Evolutionary conservation across 2,888 invertebrate species (phyloP).

Genomic region (Tridacna gigas): DNA sequence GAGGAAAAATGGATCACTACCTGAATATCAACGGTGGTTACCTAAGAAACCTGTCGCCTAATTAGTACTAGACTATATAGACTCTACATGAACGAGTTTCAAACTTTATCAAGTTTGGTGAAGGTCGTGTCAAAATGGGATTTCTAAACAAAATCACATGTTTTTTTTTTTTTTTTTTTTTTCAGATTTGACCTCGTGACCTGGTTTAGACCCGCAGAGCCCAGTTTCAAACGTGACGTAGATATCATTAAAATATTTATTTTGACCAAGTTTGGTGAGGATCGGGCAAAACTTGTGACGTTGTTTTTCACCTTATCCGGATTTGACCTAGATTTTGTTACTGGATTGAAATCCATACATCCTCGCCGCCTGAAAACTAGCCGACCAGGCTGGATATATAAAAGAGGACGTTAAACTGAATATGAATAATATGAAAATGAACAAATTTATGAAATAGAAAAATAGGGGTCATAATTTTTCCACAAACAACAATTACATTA

Average conservation of each 20-base stretch:
- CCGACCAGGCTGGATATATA: neutral
- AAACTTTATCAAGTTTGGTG: slow-evolving; percentile 10
- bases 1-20: too few relatives aligned
- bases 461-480: neutral
- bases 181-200: slow-evolving; percentile 16
- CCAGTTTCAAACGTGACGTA: slow-evolving; percentile 4
- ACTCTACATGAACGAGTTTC: too few relatives aligned
- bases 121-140: slow-evolving; percentile 10
- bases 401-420: neutral
- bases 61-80: too few relatives aligned
- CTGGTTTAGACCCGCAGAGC: slow-evolving; percentile 3
- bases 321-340: slow-evolving; percentile 7
- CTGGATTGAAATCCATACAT: neutral
- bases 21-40: too few relatives aligned
- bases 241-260: neutral
- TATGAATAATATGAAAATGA: neutral
- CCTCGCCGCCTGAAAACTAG: neutral
- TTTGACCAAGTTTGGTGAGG: slow-evolving; percentile 1
- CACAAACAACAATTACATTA: slow-evolving; percentile 14
- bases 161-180: too few relatives aligned
- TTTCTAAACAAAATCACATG: neutral
- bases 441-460: slow-evolving; percentile 1
- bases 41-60: too few relatives aligned
- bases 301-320: neutral
- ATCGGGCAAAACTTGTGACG: neutral